These are phyloP conservation scores for Crotalus tigris DNA, from an alignment of 2,113 vertebrate species.

Conservation along the genomic window DNA sequence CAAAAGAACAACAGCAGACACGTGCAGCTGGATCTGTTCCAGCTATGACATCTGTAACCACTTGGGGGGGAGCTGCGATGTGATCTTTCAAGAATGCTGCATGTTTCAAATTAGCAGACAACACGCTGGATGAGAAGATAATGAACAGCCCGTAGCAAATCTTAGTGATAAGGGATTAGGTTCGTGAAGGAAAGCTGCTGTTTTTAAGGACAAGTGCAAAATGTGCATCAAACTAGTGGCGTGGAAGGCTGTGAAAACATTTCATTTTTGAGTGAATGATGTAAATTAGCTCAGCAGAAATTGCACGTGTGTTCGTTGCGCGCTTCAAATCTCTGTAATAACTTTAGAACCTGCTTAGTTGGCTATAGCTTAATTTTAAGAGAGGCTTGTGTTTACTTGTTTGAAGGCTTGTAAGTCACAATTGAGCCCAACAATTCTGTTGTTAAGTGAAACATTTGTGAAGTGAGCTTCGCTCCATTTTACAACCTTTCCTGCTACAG, in stretches of 20 bases:
- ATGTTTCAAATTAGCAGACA: neutral
- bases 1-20: neutral
- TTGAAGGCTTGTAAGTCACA: conserved; percentile 8
- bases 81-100: neutral
- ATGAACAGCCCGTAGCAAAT: neutral
- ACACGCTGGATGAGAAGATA: neutral
- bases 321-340: neutral
- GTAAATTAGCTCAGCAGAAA: neutral
- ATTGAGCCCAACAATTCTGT: neutral
- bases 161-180: neutral
- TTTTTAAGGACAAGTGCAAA: neutral
- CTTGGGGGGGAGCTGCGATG: neutral
- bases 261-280: neutral
- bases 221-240: neutral
- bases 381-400: neutral
- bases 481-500: neutral
- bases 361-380: neutral
- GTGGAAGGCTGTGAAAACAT: neutral
- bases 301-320: neutral
- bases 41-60: neutral
- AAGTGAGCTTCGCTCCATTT: neutral
- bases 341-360: neutral
- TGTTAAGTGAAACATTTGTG: neutral
- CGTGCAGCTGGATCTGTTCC: neutral
- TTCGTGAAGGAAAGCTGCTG: neutral